Percentiles rank a stretch among this genome's conserved stretches.
Evolutionary conservation across 1,140 invertebrate genomes (phyloP).

Genomic region (Protaetia brevitarsis): DNA sequence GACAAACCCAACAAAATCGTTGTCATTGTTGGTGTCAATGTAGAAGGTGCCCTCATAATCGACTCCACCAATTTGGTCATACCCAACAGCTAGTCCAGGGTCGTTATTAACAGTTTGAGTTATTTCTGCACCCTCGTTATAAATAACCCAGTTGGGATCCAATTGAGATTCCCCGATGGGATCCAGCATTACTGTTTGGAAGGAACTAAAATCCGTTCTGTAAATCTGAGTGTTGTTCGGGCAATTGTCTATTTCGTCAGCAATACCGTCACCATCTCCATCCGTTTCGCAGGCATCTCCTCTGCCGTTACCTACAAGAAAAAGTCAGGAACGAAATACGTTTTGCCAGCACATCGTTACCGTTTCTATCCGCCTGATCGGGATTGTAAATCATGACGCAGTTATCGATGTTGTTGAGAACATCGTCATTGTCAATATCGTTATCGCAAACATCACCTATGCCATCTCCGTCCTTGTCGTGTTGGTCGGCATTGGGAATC

Average conservation of each 20-base stretch:
- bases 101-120: slow-evolving; percentile 94
- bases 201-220: slow-evolving; percentile 90
- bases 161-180: slow-evolving; percentile 90
- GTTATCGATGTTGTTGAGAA: slow-evolving; percentile 76
- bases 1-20: slow-evolving; percentile 95
- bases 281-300: slow-evolving; percentile 85
- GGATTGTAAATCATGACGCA: slow-evolving; percentile 78
- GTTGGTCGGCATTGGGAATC: slow-evolving; percentile 69
- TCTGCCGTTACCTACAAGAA: slow-evolving; percentile 65
- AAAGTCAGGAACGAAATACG: too few relatives aligned
- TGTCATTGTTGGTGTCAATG: slow-evolving; percentile 90
- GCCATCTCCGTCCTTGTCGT: slow-evolving; percentile 70
- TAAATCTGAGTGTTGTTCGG: slow-evolving; percentile 93
- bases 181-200: slow-evolving; percentile 87
- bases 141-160: slow-evolving; percentile 93
- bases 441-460: slow-evolving; percentile 79
- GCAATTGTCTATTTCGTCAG: slow-evolving; percentile 85
- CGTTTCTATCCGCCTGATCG: slow-evolving; percentile 69
- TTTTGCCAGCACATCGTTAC: too few relatives aligned
- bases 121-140: slow-evolving; percentile 93
- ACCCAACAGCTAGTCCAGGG: slow-evolving; percentile 92
- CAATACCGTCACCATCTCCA: slow-evolving; percentile 78
- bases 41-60: slow-evolving; percentile 98
- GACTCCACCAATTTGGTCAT: slow-evolving; percentile 84
- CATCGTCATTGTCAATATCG: slow-evolving; percentile 66